Conservation (phyloP, 2,797 vertebrate species). For the Babyrousa celebensis region DNA sequence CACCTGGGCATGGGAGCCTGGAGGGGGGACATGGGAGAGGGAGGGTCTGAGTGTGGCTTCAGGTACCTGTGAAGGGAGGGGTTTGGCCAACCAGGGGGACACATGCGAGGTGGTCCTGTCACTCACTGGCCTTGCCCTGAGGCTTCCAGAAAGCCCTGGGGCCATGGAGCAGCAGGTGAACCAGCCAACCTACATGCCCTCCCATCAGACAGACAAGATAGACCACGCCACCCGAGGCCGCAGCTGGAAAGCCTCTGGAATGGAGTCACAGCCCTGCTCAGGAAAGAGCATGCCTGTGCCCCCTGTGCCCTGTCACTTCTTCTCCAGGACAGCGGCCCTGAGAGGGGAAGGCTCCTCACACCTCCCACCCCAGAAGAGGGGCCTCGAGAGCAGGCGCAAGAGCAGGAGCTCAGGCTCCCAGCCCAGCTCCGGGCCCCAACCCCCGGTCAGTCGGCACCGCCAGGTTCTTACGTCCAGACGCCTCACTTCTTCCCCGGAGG, state of each 20-base stretch:
- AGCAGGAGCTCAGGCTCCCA: neutral
- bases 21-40: no score
- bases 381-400: rapidly evolving
- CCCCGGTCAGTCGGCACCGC: rapidly evolving
- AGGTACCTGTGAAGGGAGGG: rapidly evolving
- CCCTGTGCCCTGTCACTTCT: neutral
- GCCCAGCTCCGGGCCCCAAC: rapidly evolving
- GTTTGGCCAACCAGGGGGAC: neutral
- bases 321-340: neutral
- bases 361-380: neutral
- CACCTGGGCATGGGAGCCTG: neutral
- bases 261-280: rapidly evolving
- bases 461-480: rapidly evolving
- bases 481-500: rapidly evolving
- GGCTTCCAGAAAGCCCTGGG: neutral
- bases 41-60: neutral
- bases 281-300: neutral
- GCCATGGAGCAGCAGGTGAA: neutral
- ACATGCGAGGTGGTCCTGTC: neutral
- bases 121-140: rapidly evolving
- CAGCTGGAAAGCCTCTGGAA: no score
- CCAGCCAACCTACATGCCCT: no score
- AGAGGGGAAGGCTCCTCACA: rapidly evolving
- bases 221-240: rapidly evolving
- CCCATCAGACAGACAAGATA: neutral